phyloP scores from a whole-genome alignment of 2,888 invertebrate species.

The Cephus sareptanus region DNA sequence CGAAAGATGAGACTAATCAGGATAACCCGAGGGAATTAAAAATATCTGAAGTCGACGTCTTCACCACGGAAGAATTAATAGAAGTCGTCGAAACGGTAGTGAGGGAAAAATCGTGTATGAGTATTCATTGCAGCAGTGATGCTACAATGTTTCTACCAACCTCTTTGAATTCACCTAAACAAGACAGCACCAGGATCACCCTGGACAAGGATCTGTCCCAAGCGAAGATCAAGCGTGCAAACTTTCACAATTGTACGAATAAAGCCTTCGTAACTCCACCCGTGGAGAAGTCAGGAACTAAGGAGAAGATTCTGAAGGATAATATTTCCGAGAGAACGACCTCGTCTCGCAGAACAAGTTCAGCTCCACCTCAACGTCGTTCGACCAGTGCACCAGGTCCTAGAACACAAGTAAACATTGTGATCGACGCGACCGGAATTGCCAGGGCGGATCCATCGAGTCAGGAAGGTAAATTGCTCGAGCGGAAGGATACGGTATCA shows the following conservation, averaged over 20 bases:
- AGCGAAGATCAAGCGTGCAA: constrained; percentile 49
- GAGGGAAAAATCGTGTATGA: constrained; percentile 33
- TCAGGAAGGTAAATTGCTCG: constrained; percentile 16
- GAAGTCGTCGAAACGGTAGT: not conserved
- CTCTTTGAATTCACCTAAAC: not conserved
- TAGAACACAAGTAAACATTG: constrained; percentile 49
- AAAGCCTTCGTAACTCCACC: constrained; percentile 50
- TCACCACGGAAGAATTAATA: not conserved
- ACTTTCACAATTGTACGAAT: constrained; percentile 51
- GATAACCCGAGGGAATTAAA: not conserved
- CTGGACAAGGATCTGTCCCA: constrained; percentile 10
- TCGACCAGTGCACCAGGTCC: constrained; percentile 23
- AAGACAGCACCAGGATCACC: not conserved
- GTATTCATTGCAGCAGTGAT: constrained; percentile 29
- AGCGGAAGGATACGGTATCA: constrained; percentile 21
- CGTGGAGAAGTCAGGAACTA: constrained; percentile 22
- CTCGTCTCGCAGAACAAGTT: constrained; percentile 45
- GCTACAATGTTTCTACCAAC: not conserved
- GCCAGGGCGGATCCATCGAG: constrained; percentile 1
- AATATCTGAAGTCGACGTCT: constrained; percentile 1
- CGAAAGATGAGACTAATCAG: not conserved
- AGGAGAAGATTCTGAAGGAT: constrained; percentile 11
- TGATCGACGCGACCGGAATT: constrained; percentile 47
- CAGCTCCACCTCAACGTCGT: constrained; percentile 53
- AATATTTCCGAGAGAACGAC: constrained; percentile 8